Evolutionary conservation across 2,113 vertebrate species (phyloP), one percentile per base, ranked within the genome.

Genomic region (Phaethon lepturus): DNA sequence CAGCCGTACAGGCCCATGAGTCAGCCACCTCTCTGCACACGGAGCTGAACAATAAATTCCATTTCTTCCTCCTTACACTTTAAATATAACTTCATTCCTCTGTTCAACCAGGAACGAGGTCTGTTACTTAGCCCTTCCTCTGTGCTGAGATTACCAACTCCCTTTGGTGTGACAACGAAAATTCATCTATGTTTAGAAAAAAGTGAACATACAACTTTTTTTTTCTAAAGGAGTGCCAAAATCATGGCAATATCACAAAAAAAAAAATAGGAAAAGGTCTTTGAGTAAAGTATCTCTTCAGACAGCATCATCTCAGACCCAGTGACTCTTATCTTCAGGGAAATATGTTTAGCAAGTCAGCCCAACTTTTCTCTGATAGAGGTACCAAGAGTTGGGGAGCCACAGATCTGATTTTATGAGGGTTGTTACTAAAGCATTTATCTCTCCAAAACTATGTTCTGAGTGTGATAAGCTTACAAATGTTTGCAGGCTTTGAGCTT

Each of bases 1-100:
- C 82, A 92, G 83, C 82, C 0, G 0, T 77, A 55, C 73, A 84
- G 83, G 64, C 88, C 64, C 85, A 33, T 97, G 97, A 96, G 79
- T 96, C 95, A 97, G 86, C 75, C 91, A 77, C 88, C 59, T 95
- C 96, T 88, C 96, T 92, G 91, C 93, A 72, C 87, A 72, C 87
- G 95, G 89, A 94, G 80, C 93, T 91, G 94, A 95, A 85, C 88
- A 96, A 87, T 95, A 95, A 92, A 95, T 95, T 94, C 94, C 72
- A 76, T 97, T 92, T 93, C 86, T 92, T 92, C 76, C 52, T 95
- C 64, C 52, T 72, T 74, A 18, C 42, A 49, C 38, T 95, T 93
- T 95, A 96, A 95, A 95, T 95, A 93, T 78, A 96, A 64, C 73
- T 87, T 78, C 17, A 1, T 95, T 94, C 62, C 60, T 88, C 82